These are phyloP conservation scores for Mythimna albipuncta DNA, from an alignment of 2,888 invertebrate species.

Conservation along the genomic window DNA sequence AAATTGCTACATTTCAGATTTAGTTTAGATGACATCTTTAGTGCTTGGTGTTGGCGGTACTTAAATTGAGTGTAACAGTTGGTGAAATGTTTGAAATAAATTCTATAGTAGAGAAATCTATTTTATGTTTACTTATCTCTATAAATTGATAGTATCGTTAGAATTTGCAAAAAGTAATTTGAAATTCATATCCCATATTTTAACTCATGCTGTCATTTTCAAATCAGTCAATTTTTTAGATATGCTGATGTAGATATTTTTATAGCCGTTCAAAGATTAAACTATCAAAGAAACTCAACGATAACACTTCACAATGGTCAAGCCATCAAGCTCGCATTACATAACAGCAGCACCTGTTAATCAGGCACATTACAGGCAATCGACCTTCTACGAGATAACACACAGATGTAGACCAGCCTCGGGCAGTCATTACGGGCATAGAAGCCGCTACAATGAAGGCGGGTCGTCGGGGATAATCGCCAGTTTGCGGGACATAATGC, in stretches of 20 bases:
- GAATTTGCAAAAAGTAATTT: not conserved
- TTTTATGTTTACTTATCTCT: too few relatives aligned
- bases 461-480: conserved; percentile 60
- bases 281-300: conserved; percentile 10
- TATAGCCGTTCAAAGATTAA: not conserved
- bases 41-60: conserved; percentile 23
- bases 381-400: conserved; percentile 80
- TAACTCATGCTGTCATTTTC: not conserved
- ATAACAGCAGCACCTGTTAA: conserved; percentile 73
- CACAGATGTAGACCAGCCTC: conserved; percentile 60
- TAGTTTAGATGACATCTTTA: conserved; percentile 56
- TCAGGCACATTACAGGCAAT: conserved; percentile 73
- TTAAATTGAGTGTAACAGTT: conserved; percentile 7
- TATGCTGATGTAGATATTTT: too few relatives aligned
- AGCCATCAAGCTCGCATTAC: conserved; percentile 46
- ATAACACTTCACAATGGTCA: conserved; percentile 32
- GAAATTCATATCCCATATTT: not conserved
- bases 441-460: conserved; percentile 62
- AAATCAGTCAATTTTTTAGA: not conserved
- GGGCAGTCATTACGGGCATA: conserved; percentile 64
- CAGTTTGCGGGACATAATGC: conserved; percentile 65
- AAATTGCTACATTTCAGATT: conserved; percentile 54
- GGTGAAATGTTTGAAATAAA: conserved; percentile 7
- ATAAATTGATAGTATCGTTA: not conserved
- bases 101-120: not conserved